Conservation (phyloP, 1,140 invertebrate species). For the Lamellibrachia luymesi region DNA sequence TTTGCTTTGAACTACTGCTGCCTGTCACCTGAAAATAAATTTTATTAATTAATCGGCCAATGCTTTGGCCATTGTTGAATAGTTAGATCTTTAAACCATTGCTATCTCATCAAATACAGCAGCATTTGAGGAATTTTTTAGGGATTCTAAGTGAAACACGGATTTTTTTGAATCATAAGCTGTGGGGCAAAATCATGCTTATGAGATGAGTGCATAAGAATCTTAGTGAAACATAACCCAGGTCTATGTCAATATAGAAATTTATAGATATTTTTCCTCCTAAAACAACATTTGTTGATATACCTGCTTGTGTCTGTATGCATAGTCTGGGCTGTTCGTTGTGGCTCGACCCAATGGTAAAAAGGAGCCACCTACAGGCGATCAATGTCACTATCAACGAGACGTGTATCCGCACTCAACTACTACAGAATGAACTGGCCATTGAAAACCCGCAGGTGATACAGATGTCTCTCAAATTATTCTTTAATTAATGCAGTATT, state of each 20-base stretch:
- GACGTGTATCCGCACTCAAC: neutral
- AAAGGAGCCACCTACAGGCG: neutral
- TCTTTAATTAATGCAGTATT: neutral
- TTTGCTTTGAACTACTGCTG: no score
- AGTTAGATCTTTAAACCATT: no score
- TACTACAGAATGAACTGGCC: conserved; percentile 1
- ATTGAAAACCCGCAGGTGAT: neutral
- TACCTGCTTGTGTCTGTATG: neutral
- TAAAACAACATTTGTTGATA: neutral
- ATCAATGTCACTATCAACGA: conserved; percentile 14
- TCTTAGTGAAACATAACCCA: no score
- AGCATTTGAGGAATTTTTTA: no score
- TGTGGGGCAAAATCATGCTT: no score
- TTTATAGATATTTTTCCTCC: neutral
- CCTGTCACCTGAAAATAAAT: no score
- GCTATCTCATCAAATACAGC: no score
- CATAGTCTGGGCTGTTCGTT: neutral
- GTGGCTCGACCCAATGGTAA: conserved; percentile 13
- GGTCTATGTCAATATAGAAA: neutral
- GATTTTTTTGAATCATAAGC: no score
- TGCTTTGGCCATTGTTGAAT: no score
- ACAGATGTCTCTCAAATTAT: neutral
- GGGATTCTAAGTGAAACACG: no score
- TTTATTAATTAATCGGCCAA: no score
- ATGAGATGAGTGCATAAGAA: no score